These are phyloP conservation scores for Sinocyclocheilus grahami DNA, from an alignment of 2,113 vertebrate genomes.

Conservation along the genomic window DNA sequence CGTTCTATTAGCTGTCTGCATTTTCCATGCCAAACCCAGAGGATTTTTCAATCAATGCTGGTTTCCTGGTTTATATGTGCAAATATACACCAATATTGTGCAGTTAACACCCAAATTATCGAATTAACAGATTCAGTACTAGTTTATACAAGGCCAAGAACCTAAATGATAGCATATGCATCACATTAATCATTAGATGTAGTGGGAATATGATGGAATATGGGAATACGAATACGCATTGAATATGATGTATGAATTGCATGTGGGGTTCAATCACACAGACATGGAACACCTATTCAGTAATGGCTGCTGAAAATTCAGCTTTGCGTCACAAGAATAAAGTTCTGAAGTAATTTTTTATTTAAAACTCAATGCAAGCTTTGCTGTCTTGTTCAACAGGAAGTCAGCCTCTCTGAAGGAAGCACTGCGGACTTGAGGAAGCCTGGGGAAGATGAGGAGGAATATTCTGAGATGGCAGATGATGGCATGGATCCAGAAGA, in stretches of 20 bases:
- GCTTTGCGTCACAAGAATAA: too few relatives aligned
- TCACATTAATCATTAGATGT: background rate
- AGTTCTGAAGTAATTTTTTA: too few relatives aligned
- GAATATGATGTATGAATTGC: too few relatives aligned
- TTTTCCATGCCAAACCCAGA: background rate
- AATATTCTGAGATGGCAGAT: slow-evolving; percentile 82
- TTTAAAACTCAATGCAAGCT: background rate
- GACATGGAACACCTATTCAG: too few relatives aligned
- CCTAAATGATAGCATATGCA: background rate
- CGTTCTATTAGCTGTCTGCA: background rate
- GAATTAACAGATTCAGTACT: background rate
- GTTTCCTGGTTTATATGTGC: background rate
- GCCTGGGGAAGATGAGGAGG: slow-evolving; percentile 85
- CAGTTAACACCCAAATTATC: background rate
- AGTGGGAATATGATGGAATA: background rate
- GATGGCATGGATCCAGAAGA: slow-evolving; percentile 92
- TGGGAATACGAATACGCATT: too few relatives aligned
- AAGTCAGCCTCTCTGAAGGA: slow-evolving; percentile 92
- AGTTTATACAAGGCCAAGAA: background rate
- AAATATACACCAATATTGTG: background rate
- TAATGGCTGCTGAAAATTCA: too few relatives aligned
- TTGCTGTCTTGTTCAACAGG: slow-evolving; percentile 62
- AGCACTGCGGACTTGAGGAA: slow-evolving; percentile 95
- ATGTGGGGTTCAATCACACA: too few relatives aligned
- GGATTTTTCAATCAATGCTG: background rate